These are phyloP conservation scores for Gallinago undulata DNA, from an alignment of 2,113 vertebrate species.

Conservation along the genomic window DNA sequence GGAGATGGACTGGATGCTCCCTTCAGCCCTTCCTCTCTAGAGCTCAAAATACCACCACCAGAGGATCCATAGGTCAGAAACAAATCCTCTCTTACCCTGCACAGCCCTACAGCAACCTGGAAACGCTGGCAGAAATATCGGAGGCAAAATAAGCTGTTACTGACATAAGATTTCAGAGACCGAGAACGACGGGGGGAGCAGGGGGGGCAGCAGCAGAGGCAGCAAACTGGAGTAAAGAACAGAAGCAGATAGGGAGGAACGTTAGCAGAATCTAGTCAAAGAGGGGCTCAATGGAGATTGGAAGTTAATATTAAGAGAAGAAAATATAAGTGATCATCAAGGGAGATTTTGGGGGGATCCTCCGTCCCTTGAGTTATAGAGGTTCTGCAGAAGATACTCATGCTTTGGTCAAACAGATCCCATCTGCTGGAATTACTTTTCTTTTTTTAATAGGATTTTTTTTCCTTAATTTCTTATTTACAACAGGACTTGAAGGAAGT, in stretches of 20 bases:
- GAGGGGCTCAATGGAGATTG: accelerated
- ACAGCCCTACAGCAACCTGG: not conserved
- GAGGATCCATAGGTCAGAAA: not conserved
- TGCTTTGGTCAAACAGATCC: not conserved
- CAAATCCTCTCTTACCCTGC: not conserved
- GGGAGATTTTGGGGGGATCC: too few relatives aligned
- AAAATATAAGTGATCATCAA: not conserved
- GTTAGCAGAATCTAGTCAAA: not conserved
- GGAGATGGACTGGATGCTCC: not conserved
- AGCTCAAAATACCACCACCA: not conserved
- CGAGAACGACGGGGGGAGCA: not conserved
- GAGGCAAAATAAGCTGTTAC: not conserved
- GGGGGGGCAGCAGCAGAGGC: not conserved
- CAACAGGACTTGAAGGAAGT: not conserved
- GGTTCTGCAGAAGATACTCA: not conserved
- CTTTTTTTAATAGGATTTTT: not conserved
- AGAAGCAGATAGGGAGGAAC: not conserved
- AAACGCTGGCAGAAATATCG: not conserved
- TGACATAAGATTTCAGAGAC: not conserved
- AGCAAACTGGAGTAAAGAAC: not conserved
- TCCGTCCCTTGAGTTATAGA: not conserved
- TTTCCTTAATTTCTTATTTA: not conserved
- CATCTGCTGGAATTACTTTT: not conserved
- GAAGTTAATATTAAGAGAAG: not conserved
- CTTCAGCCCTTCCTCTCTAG: not conserved